Base-by-base conservation (phyloP, 2,797 vertebrate species). In the Micromesistius poutassou region DNA sequence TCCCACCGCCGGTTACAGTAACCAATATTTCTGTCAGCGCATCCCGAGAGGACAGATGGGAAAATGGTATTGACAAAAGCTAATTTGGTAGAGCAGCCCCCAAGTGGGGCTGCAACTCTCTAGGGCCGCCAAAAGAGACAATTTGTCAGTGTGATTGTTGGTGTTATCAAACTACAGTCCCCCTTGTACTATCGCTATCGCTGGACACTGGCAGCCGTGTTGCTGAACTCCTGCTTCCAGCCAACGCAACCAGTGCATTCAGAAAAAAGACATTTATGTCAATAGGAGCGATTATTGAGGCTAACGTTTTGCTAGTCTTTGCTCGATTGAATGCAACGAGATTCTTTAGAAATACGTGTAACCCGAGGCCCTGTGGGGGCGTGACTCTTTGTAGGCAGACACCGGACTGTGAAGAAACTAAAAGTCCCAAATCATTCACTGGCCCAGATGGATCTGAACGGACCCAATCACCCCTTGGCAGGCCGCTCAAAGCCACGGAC, bases 21-120 rank as follows among this genome's bases (percentile, higher is more conserved):
- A 95, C 87, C 94, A 89, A 93, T 94, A 94, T 93, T 91, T 86
- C 90, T 93, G 89, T 87, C 91, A 92, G 91, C 90, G 91, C 85
- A 92, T 93, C 89, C 90, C 84, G 89, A 85, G 92, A 91, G 92
- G 90, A 92, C 91, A 91, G 89, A 91, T 93, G 90, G 91, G 92
- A 90, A 68, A 91, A 91, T 91, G 83, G 86, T 95, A 95, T 95
- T 93, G 95, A 95, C 94, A 86, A 90, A 89, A 93, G 93, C 93
- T 94, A 91, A 94, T 93, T 93, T 93, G 91, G 91, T 89, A 80
- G 78, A 80, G 75, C 83, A 86, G 89, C 90, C 91, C 90, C 79
- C 28, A 83, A 84, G 91, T 89, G 86, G 76, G 78, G 81, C 88
- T 86, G 87, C 76, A 85, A 92, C 91, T 91, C 89, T 91, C 91